Base-by-base conservation (phyloP, 2,888 invertebrate genomes). In the Carterocephalus palaemon region DNA sequence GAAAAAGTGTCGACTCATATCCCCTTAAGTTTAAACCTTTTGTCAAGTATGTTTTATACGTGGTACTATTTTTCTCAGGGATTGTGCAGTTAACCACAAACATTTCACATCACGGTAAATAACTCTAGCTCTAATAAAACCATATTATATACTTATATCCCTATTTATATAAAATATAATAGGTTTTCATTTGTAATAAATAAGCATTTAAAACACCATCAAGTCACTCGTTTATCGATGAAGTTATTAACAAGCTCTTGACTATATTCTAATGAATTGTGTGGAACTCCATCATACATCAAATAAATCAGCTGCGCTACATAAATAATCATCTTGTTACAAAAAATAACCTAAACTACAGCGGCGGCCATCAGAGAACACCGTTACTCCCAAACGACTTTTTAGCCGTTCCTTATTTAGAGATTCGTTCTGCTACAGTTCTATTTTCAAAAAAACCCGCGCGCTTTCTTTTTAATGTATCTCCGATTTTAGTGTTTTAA, bases 371-470 rank as follows among this genome's bases (percentile, higher is more conserved):
- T 68, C 64, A 61, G 60, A 49, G 54, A 51, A 43, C 53, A 67
- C 73, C 72, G 73, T 73, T 75, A 56, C 49, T 55, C 49, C 48
- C 57, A 62, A 67, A 64, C 64, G 60, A 63, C 64, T 68, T 66
- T 63, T 67, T 62, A 59, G 62, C 55, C 62, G 63, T 61, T 62
- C 60, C 61, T 65, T 64, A 71, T 65, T 70, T 59, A 62, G 55
- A 60, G 55, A 76, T 75, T 74, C 61, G 77, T 72, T 72, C 62
- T 59, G 70, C 61, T 60, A 60, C 60, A 62, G 58, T 66, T 64
- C 60, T 63, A 54, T 55, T 57, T 57, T 53, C 50, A 46, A 45
- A 51, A 57, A 59, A 59, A 57, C 40, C 23, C 38, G 42, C 42
- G 19, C 13, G 32, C 46, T 38, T 46, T 38, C 37, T 37, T 45